phyloP scores from a whole-genome alignment of 2,113 vertebrate species.

The Rostratula benghalensis region DNA sequence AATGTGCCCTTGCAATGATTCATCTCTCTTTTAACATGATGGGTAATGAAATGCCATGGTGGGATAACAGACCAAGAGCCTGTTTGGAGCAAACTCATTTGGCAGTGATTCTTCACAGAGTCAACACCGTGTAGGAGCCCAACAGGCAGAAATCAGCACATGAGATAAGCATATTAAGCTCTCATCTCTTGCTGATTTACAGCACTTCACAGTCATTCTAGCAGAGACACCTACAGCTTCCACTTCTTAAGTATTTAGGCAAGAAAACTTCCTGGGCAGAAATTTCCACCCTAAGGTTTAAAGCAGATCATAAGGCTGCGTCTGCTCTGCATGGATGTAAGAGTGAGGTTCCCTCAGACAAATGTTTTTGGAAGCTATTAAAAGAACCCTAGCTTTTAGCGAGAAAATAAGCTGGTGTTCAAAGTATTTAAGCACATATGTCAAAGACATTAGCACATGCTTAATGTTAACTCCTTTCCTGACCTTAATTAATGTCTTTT shows the following conservation, averaged over 20 bases:
- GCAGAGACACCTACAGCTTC: constrained; percentile 15
- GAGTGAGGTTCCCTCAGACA: not conserved
- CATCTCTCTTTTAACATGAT: constrained; percentile 48
- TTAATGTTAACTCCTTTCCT: not conserved
- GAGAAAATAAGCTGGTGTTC: not conserved
- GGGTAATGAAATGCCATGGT: constrained; percentile 60
- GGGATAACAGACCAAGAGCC: constrained; percentile 44
- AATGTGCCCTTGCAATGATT: constrained; percentile 14
- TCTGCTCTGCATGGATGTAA: not conserved
- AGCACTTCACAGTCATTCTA: not conserved
- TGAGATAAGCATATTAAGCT: not conserved
- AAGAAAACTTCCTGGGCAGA: constrained; percentile 13
- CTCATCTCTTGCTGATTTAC: constrained; percentile 35
- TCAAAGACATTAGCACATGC: not conserved
- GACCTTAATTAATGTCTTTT: not conserved
- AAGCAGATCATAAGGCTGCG: not conserved
- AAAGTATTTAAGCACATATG: not conserved
- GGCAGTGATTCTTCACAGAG: constrained; percentile 27
- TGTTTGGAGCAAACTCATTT: constrained; percentile 49
- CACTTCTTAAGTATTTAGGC: constrained; percentile 45
- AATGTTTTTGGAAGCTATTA: constrained; percentile 8
- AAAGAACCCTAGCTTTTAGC: not conserved
- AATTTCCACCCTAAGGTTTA: not conserved
- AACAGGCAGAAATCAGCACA: constrained; percentile 22
- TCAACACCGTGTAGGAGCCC: not conserved